Evolutionary conservation across 1,140 invertebrate genomes (phyloP), one percentile per base, ranked within the genome.

Genomic region (Metaphire vulgaris): DNA sequence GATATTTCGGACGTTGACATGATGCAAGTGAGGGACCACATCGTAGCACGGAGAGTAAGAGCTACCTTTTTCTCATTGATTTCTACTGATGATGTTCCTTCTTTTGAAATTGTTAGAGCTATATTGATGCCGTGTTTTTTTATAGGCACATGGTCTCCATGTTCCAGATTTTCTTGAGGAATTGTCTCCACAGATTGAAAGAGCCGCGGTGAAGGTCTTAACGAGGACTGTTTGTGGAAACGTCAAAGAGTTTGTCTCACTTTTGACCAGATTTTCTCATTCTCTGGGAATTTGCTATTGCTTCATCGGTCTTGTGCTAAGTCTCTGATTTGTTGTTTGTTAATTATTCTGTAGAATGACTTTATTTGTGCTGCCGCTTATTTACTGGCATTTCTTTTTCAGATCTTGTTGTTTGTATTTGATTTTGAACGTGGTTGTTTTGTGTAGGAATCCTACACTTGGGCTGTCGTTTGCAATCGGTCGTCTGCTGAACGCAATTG

Each of bases 91-190:
- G n/a, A n/a, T n/a, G n/a, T n/a, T n/a, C n/a, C n/a, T n/a, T n/a
- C n/a, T n/a, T n/a, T n/a, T n/a, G n/a, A n/a, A n/a, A n/a, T n/a
- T n/a, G n/a, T n/a, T n/a, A n/a, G n/a, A n/a, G n/a, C n/a, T n/a
- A n/a, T n/a, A n/a, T n/a, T n/a, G n/a, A n/a, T n/a, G n/a, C n/a
- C n/a, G n/a, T n/a, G n/a, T 0, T 71, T 16, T 71, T 2, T 31
- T 71, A n/a, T 15, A 71, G 69, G 69, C 33, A n/a, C 69, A 71
- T 31, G 69, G 69, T 32, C 69, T 71, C 12, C 29, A 2, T 29
- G 29, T 71, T 30, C 69, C 69, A 2, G 69, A 32, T n/a, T 16
- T 32, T 2, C 30, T 71, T 29, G 69, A 71, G 2, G 30, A 71
- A 32, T 16, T 71, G 1, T 16, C 1, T 2, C 69, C 69, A 32